Evolutionary conservation across 2,888 invertebrate genomes (phyloP).

Genomic region (Pseudococcus jackbeardsleyi): DNA sequence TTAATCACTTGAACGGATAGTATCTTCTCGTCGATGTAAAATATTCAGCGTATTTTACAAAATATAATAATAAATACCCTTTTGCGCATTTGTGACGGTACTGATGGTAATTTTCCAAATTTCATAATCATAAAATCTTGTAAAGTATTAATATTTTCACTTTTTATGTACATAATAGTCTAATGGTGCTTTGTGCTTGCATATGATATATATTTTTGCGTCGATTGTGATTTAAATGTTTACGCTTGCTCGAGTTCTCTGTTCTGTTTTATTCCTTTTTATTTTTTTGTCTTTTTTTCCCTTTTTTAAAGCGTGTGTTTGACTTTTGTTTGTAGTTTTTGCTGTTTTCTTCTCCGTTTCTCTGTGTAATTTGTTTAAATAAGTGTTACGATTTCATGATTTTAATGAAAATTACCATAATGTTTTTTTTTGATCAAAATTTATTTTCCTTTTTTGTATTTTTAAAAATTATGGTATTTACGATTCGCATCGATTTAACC

Average conservation of each 20-base stretch:
- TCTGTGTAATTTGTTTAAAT: background rate
- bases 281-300: background rate
- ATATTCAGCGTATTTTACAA: background rate
- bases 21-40: background rate
- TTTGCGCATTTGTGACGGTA: background rate
- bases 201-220: constrained; percentile 20
- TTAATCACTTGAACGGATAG: background rate
- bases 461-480: background rate
- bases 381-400: background rate
- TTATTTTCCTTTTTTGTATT: background rate
- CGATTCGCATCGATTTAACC: background rate
- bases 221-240: constrained; percentile 47
- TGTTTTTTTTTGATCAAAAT: constrained; percentile 19
- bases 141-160: constrained; percentile 48
- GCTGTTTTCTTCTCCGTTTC: background rate
- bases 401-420: constrained; percentile 9
- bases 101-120: background rate
- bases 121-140: background rate
- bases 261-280: background rate
- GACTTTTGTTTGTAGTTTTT: background rate
- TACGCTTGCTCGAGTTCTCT: constrained; percentile 38
- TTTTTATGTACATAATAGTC: constrained; percentile 24
- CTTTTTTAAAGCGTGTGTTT: background rate
- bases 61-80: background rate
- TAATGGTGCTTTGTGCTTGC: constrained; percentile 48